These are phyloP conservation scores for Psittacus erithacus DNA, from an alignment of 2,113 vertebrate species.

Conservation along the genomic window DNA sequence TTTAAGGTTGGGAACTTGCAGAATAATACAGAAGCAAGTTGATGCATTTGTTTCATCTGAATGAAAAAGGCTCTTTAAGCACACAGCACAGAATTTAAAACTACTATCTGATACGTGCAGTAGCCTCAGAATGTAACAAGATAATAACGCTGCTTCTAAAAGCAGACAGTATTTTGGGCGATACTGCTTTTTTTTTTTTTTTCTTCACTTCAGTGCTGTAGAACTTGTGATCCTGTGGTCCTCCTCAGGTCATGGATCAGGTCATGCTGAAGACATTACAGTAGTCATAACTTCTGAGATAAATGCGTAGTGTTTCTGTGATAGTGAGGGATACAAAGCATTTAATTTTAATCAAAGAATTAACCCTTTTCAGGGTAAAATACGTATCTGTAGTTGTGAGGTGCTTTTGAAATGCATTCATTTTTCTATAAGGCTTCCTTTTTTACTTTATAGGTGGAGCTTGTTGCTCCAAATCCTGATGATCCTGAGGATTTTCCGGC, in stretches of 20 bases:
- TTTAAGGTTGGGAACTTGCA: background rate
- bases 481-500: conserved; percentile 95
- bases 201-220: background rate
- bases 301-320: background rate
- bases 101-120: background rate
- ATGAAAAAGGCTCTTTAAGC: background rate
- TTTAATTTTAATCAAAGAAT: background rate
- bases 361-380: background rate
- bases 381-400: background rate
- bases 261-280: background rate
- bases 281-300: background rate
- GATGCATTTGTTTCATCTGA: background rate
- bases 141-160: background rate
- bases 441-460: conserved; percentile 62
- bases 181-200: background rate
- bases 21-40: background rate
- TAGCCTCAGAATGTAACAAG: background rate
- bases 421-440: background rate
- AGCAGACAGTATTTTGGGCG: background rate
- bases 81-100: background rate
- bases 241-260: background rate
- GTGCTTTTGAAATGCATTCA: background rate
- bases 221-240: background rate
- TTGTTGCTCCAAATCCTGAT: conserved; percentile 86
- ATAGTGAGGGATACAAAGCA: background rate